Evolutionary conservation across 2,888 invertebrate species (phyloP).

Genomic region (Calameuta pallipes): DNA sequence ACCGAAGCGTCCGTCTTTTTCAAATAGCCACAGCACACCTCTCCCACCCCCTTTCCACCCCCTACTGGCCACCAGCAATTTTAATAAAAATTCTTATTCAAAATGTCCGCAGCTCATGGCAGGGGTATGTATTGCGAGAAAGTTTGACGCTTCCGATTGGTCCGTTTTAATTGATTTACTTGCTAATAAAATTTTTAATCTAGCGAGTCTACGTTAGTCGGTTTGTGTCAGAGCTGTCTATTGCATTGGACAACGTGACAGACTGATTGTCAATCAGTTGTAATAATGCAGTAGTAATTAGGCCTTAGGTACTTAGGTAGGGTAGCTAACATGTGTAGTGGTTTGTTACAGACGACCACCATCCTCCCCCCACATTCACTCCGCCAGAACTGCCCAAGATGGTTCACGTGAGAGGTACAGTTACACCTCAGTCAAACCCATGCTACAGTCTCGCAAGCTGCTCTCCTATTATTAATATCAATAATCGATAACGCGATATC

Average conservation of each 20-base stretch:
- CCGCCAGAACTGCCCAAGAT: constrained; percentile 99
- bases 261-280: background rate
- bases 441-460: constrained; percentile 61
- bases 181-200: background rate
- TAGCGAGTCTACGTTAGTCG: background rate
- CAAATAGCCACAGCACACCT: background rate
- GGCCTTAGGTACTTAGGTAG: constrained; percentile 57
- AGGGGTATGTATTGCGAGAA: background rate
- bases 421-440: constrained; percentile 62
- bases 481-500: background rate
- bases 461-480: constrained; percentile 36
- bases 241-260: background rate
- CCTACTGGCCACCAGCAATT: background rate
- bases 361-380: constrained; percentile 97
- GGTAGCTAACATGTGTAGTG: constrained; percentile 66
- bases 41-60: background rate
- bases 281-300: constrained; percentile 27
- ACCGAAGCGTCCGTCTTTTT: background rate
- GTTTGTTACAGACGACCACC: constrained; percentile 93
- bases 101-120: background rate
- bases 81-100: background rate
- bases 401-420: constrained; percentile 95
- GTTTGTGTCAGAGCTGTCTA: background rate
- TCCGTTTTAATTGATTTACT: background rate
- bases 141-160: background rate